These are phyloP conservation scores for Premnoplex brunnescens DNA, from an alignment of 2,797 vertebrate species.

Conservation along the genomic window DNA sequence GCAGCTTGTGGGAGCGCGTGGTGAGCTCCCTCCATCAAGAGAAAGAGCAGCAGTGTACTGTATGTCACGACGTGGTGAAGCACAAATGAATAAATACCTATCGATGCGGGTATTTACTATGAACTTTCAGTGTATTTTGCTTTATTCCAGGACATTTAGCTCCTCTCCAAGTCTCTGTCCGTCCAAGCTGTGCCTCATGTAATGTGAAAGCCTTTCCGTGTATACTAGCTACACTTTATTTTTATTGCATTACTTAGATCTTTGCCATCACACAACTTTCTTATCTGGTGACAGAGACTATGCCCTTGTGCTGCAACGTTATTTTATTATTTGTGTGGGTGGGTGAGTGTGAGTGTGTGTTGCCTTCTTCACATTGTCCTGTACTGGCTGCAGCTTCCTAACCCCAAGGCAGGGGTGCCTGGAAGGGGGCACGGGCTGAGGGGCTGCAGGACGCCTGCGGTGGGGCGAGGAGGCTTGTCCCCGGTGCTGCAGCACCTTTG, in stretches of 20 bases:
- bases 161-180: constrained; percentile 42
- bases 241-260: constrained; percentile 75
- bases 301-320: constrained; percentile 62
- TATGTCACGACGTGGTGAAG: constrained; percentile 52
- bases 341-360: constrained; percentile 11
- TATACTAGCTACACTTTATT: constrained; percentile 72
- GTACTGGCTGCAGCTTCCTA: background rate
- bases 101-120: constrained; percentile 67
- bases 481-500: constrained; percentile 25
- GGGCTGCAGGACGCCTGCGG: background rate
- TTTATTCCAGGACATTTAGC: constrained; percentile 70
- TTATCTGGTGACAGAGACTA: constrained; percentile 61
- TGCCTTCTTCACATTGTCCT: background rate
- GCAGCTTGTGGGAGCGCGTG: background rate
- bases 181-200: constrained; percentile 70
- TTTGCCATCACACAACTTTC: constrained; percentile 73
- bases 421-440: background rate
- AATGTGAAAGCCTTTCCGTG: constrained; percentile 64
- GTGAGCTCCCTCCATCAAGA: background rate
- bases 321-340: constrained; percentile 58
- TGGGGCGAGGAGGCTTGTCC: background rate
- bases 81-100: constrained; percentile 71
- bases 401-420: background rate
- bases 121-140: constrained; percentile 70
- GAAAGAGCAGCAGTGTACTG: constrained; percentile 50